Conservation (phyloP, 2,888 invertebrate species). For the Drosophila hamatofila region DNA sequence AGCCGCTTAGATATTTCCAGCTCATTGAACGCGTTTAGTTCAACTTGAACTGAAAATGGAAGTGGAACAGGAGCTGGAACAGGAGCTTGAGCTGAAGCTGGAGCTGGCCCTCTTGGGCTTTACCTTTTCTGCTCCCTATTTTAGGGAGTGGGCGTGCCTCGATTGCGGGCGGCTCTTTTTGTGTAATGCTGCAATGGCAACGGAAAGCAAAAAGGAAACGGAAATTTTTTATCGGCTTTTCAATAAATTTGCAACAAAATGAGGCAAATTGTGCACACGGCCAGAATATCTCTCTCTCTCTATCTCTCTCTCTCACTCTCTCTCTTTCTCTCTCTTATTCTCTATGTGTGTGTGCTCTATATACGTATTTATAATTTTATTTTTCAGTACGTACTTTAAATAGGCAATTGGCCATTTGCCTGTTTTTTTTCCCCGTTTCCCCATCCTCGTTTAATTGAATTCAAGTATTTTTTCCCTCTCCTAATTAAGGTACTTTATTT, state of each 20-base stretch:
- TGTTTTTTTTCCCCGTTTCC: conserved; percentile 6
- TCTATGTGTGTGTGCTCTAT: background rate
- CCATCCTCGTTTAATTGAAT: conserved; percentile 22
- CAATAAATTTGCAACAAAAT: conserved; percentile 73
- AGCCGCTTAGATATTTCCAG: conserved; percentile 65
- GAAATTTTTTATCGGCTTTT: conserved; percentile 65
- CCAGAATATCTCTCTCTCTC: conserved; percentile 12
- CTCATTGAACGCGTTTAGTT: conserved; percentile 58
- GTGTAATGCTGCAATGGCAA: conserved; percentile 57
- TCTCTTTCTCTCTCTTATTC: background rate
- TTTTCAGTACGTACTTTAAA: conserved; percentile 3
- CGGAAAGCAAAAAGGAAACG: conserved; percentile 52
- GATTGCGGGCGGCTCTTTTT: conserved; percentile 22
- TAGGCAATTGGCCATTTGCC: conserved; percentile 1
- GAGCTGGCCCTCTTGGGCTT: conserved; percentile 15
- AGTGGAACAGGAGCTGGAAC: conserved; percentile 16
- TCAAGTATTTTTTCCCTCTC: conserved; percentile 9
- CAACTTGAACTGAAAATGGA: conserved; percentile 18
- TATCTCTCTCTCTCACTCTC: background rate
- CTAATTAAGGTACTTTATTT: conserved; percentile 1
- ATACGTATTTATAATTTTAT: conserved; percentile 7
- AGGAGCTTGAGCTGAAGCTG: conserved; percentile 11
- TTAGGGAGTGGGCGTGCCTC: conserved; percentile 2
- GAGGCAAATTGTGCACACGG: conserved; percentile 48
- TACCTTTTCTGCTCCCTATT: conserved; percentile 4